Evolutionary conservation across 2,113 vertebrate species (phyloP).

Genomic region (Ochotona curzoniae): DNA sequence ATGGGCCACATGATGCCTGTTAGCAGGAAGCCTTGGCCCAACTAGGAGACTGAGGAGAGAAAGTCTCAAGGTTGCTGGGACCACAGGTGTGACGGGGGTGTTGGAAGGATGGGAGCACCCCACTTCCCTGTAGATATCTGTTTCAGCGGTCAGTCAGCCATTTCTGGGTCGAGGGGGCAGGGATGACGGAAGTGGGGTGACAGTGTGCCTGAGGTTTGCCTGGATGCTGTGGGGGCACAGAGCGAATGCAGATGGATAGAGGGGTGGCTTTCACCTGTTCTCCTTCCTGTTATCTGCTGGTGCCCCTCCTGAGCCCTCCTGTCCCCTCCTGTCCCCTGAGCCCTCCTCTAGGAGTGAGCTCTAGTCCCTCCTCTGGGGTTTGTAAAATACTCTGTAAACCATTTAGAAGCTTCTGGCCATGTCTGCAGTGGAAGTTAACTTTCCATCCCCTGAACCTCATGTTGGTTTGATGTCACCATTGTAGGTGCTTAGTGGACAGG

Average conservation of each 20-base stretch:
- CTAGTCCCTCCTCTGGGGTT: not conserved
- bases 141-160: not conserved
- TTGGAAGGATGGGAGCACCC: not conserved
- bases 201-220: constrained; percentile 42
- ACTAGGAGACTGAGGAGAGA: not conserved
- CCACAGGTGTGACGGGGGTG: not conserved
- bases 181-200: not conserved
- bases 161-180: not conserved
- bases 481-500: not conserved
- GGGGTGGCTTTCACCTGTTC: not conserved
- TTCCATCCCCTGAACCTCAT: not conserved
- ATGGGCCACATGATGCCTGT: not conserved
- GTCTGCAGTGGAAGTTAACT: constrained; percentile 3
- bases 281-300: not conserved
- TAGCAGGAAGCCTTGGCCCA: not conserved
- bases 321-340: not conserved
- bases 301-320: not conserved
- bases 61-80: constrained; percentile 18
- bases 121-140: not conserved
- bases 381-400: not conserved
- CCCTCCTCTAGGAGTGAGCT: not conserved
- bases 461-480: constrained; percentile 10
- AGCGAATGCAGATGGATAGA: not conserved
- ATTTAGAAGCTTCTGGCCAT: not conserved
- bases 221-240: not conserved